Conservation (phyloP, 2,797 vertebrate species). For the Gallinago stenura region DNA sequence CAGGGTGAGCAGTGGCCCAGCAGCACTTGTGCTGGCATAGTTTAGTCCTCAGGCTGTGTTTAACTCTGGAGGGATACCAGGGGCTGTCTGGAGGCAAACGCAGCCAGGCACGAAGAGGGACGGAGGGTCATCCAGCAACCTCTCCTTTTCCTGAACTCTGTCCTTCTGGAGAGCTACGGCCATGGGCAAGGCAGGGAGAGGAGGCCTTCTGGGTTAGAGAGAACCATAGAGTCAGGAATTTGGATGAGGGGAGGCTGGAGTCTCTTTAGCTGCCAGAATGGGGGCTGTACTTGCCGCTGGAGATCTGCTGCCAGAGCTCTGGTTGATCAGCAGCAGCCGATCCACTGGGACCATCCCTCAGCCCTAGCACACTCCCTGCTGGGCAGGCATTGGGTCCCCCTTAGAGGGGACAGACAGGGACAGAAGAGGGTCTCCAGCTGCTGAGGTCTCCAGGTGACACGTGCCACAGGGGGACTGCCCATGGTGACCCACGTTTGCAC, state of each 20-base stretch:
- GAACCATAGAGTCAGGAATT: neutral
- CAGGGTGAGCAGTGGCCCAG: neutral
- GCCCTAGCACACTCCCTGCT: fast-evolving
- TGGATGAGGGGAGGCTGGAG: neutral
- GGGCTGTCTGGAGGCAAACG: neutral
- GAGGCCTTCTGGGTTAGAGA: neutral
- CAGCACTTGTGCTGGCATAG: neutral
- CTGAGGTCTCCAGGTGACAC: neutral
- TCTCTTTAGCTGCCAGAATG: neutral
- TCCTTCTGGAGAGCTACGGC: neutral
- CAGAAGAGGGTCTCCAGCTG: neutral
- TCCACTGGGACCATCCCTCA: fast-evolving
- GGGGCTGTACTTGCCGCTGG: neutral
- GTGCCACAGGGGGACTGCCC: neutral
- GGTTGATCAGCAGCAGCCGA: neutral
- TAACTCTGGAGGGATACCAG: slow-evolving; percentile 13
- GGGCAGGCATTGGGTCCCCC: neutral
- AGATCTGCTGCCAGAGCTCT: neutral
- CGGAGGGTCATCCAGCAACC: neutral
- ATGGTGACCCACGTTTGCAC: fast-evolving
- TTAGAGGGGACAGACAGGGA: neutral
- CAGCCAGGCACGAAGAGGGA: neutral
- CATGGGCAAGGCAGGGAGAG: neutral
- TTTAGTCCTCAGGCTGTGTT: neutral
- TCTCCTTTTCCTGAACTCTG: neutral